Conservation (phyloP, 1,140 invertebrate species). For the Sesamia nonagrioides region DNA sequence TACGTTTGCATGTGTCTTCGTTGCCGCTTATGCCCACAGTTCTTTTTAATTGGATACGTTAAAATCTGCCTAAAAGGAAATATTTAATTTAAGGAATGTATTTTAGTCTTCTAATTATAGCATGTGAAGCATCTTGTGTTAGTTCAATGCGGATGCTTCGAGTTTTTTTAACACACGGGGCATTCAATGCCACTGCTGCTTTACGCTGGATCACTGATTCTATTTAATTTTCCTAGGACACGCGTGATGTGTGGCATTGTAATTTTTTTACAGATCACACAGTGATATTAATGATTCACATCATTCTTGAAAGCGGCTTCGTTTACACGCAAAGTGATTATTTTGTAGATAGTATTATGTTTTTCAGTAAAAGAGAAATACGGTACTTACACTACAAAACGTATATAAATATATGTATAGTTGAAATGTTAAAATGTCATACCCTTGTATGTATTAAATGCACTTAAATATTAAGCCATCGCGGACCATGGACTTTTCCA, state of each 20-base stretch:
- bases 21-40: too few species aligned
- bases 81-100: neutral
- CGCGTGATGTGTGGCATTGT: constrained; percentile 19
- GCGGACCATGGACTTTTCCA: neutral
- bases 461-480: too few species aligned
- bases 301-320: neutral
- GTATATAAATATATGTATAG: too few species aligned
- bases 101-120: neutral
- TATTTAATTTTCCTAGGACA: constrained; percentile 17
- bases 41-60: neutral
- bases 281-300: neutral
- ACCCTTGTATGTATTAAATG: too few species aligned
- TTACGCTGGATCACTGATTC: constrained; percentile 4
- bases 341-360: neutral
- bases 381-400: too few species aligned
- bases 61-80: neutral
- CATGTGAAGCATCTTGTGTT: constrained; percentile 1
- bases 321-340: neutral
- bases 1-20: too few species aligned
- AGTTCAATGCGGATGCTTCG: neutral
- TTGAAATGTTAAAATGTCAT: too few species aligned
- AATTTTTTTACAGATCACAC: neutral
- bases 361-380: too few species aligned
- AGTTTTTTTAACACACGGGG: constrained; percentile 10
- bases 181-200: constrained; percentile 10